A percentile compares a stretch with the other conserved stretches of the same genome.
Evolutionary conservation across 2,113 vertebrate species (phyloP).

Genomic region (Carettochelys insculpta): DNA sequence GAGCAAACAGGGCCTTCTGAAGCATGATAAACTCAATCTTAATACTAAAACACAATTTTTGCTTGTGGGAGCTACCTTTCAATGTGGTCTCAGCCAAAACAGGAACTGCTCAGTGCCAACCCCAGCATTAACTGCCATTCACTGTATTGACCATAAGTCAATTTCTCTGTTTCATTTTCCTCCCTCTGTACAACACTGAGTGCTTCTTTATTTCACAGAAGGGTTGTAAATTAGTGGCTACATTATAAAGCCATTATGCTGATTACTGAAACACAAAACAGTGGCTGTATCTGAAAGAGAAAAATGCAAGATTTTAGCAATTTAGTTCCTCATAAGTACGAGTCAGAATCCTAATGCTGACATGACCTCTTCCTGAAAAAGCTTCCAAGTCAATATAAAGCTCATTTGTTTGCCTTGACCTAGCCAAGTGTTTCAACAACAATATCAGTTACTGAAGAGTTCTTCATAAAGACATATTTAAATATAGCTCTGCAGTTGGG

Average conservation of each 20-base stretch:
- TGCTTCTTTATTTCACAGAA: background rate
- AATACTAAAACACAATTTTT: background rate
- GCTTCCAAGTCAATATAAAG: accelerated
- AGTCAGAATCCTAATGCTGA: background rate
- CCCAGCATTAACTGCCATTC: background rate
- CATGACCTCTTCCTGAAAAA: background rate
- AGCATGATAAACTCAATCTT: background rate
- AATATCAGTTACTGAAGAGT: background rate
- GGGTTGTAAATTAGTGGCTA: accelerated
- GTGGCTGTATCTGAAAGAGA: background rate
- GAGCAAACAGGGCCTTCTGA: background rate
- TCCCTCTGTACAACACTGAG: background rate
- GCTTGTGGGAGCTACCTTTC: background rate
- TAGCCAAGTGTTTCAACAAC: background rate
- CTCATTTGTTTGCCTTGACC: background rate
- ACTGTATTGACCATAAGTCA: background rate
- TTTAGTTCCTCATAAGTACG: accelerated
- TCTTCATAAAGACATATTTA: background rate
- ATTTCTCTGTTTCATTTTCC: accelerated
- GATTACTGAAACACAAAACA: background rate
- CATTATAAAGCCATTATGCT: background rate
- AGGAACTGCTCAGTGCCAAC: accelerated
- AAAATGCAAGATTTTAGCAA: background rate
- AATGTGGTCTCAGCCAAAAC: accelerated
- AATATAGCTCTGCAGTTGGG: background rate